Conservation (phyloP, 2,888 invertebrate genomes). For the Noctua fimbriata region DNA sequence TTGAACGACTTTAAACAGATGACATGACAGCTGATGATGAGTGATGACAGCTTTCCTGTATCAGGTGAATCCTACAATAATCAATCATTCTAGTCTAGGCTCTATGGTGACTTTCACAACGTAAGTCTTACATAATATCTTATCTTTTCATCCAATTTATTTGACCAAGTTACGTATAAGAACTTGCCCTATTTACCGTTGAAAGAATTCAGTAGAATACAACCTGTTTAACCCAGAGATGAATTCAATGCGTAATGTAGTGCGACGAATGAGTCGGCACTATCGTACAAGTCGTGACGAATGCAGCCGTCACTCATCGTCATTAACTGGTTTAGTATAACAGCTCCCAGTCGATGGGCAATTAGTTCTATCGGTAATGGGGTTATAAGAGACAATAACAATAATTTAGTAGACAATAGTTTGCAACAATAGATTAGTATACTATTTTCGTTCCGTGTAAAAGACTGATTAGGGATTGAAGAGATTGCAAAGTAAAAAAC, state of each 20-base stretch:
- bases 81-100: not conserved
- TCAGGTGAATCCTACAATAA: not conserved
- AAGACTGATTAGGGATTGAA: not conserved
- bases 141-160: not conserved
- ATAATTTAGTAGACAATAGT: not conserved
- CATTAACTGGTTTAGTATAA: constrained; percentile 41
- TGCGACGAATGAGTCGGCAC: constrained; percentile 32
- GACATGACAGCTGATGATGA: not conserved
- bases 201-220: not conserved
- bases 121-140: not conserved
- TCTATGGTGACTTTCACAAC: not conserved
- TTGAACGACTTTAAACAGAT: not conserved
- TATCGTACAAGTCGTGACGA: constrained; percentile 52
- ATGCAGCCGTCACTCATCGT: constrained; percentile 42
- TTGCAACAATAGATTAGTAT: not conserved
- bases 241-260: constrained; percentile 7
- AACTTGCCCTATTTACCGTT: not conserved
- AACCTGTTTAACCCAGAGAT: constrained; percentile 1
- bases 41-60: not conserved
- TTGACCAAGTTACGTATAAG: not conserved
- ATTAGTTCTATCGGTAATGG: constrained; percentile 26
- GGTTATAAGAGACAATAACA: not conserved
- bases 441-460: not conserved
- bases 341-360: constrained; percentile 6
- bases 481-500: not conserved